Evolutionary conservation across 2,113 vertebrate genomes (phyloP), one percentile per base, ranked within the genome.

Genomic region (Elanoides forficatus): DNA sequence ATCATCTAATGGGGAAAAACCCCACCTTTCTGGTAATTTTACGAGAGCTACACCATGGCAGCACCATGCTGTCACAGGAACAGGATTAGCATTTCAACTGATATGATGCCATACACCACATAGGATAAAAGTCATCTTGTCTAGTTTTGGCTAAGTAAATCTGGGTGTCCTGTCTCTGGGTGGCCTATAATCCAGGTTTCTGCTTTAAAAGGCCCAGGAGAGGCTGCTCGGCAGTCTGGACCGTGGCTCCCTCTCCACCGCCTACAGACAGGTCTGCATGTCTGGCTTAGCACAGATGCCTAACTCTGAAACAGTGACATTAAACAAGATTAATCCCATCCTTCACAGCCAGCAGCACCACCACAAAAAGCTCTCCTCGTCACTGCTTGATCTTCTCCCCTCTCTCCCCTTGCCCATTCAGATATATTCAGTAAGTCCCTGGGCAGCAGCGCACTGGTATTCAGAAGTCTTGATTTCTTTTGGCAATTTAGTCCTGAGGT

Each of bases 331-430:
- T 67, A 84, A 79, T 26, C 15, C 21, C 50, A 81, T 34, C 60
- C 62, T 88, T 94, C 95, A 92, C 17, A 38, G 87, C 19, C 32
- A 97, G 59, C 63, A 60, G 62, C 47, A 97, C 60, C 88, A 92
- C 58, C 40, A 72, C 58, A 74, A 60, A 97, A 94, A 96, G 70
- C 76, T 94, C 90, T 45, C 60, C 81, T 96, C 67, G 56, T 70
- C 6, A 15, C 53, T 71, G 75, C 66, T 47, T 81, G 55, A 48
- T 81, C 71, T 88, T 95, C 47, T 70, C 62, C n/a, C 1, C 63
- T 81, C 68, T 68, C 11, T 71, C 66, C 74, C 47, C 19, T 18
- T 47, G 36, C 38, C 38, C 50, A 22, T 73, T 94, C 62, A 88
- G 66, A 34, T 26, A 15, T 32, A 72, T 65, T 50, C 6, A 11